Base-by-base conservation (phyloP, 2,888 invertebrate genomes). In the Sceliomorpha sp. region DNA sequence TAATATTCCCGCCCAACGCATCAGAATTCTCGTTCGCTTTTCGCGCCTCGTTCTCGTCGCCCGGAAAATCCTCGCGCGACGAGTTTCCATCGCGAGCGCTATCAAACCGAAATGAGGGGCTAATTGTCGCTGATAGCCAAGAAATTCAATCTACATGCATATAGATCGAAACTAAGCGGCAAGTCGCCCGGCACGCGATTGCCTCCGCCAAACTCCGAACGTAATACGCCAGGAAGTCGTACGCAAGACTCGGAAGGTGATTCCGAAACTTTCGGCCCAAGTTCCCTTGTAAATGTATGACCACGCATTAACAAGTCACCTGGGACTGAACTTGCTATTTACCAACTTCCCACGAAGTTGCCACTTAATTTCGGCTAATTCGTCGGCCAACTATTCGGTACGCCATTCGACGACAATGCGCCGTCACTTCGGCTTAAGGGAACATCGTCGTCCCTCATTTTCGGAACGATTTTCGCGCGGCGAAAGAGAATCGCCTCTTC, bases 81-180 rank as follows among this genome's bases (percentile, higher is more conserved):
- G 5, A 20, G 20, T 2, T 20, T 20, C 2, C 20, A 5, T 20
- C 42, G 10, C 26, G 26, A 42, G 26, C 26, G n/a, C 14, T 42
- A 55, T 36, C 26, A 36, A 55, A 9, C 9, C 26, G 50, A 42
- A 37, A 44, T 51, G 39, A 37, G 20, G 8, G 9, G 4, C 42
- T 60, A 51, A 60, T 60, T 42, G 44, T 45, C 31, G 37, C 37
- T 37, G 27, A 60, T 60, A 44, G 44, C 31, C 6, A 32, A 44
- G 60, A 60, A 12, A 45, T 51, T 59, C 50, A 50, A 59, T 50
- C 26, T 51, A 10, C 60, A 51, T 60, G 44, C 50, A 51, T 44
- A 50, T 59, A 59, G 50, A 42, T 48, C 24, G 59, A 24, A 17
- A 36, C 26, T 48, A 40, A 50, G 29, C 32, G 10, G 36, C 51